phyloP scores from a whole-genome alignment of 2,113 vertebrate genomes.

The Phyllostomus hastatus region DNA sequence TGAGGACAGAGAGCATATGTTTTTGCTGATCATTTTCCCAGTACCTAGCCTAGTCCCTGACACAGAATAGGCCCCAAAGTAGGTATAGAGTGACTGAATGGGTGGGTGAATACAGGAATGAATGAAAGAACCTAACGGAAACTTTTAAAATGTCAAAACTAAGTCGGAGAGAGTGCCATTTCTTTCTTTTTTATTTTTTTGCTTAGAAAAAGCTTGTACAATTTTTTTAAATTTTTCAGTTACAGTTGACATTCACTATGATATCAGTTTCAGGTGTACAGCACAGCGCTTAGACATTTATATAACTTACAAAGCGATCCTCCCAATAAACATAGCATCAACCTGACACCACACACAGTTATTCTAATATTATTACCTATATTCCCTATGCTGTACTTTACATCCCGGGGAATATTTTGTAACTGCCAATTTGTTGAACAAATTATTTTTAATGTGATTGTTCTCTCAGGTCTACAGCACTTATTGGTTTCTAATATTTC shows the following conservation, averaged over 20 bases:
- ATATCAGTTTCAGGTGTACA: neutral
- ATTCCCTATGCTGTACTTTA: neutral
- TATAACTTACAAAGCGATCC: neutral
- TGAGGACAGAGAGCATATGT: neutral
- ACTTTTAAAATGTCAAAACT: neutral
- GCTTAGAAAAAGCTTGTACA: neutral
- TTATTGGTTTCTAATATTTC: slow-evolving; percentile 36
- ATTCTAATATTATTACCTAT: neutral
- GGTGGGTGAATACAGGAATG: neutral
- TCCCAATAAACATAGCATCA: too few relatives aligned
- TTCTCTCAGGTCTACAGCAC: neutral
- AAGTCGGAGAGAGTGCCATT: neutral
- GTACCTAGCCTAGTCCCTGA: neutral
- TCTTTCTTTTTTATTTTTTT: neutral
- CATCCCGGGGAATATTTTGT: neutral
- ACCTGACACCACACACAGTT: neutral
- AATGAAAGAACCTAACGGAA: neutral
- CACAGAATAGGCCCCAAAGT: neutral
- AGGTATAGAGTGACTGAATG: neutral
- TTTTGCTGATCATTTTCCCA: neutral
- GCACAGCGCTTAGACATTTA: neutral
- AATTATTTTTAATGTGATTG: slow-evolving; percentile 33
- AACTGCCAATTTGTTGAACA: neutral
- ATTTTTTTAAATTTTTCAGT: neutral
- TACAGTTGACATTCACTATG: neutral